Evolutionary conservation across 2,797 vertebrate species (phyloP).

Genomic region (Amniataba percoides): DNA sequence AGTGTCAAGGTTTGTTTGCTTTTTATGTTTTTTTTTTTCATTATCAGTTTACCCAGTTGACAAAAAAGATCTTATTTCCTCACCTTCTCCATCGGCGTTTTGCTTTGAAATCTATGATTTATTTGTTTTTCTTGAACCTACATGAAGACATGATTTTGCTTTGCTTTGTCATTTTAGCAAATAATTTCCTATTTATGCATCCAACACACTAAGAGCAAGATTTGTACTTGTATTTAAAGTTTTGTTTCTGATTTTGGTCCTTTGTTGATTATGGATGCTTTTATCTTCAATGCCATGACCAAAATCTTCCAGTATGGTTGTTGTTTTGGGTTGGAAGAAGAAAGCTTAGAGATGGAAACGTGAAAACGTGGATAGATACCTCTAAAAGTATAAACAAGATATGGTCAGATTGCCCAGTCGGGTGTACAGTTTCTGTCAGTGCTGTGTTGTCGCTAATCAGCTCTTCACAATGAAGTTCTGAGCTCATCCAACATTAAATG

Average conservation of each 20-base stretch:
- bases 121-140: neutral
- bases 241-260: too few species aligned
- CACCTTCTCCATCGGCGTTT: neutral
- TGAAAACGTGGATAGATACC: neutral
- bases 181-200: neutral
- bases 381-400: neutral
- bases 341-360: neutral
- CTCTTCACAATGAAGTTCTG: slow-evolving; percentile 2
- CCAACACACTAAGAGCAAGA: neutral
- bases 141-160: neutral
- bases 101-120: neutral
- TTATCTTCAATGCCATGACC: too few species aligned
- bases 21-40: neutral
- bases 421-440: neutral
- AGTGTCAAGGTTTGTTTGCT: neutral
- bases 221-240: too few species aligned
- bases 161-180: neutral
- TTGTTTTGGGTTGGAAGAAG: neutral
- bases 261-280: neutral
- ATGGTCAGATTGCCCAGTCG: neutral
- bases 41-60: neutral
- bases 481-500: neutral
- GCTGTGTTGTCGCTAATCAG: slow-evolving; percentile 3
- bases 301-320: neutral
- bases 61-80: neutral